Evolutionary conservation across 2,113 vertebrate genomes (phyloP), one percentile per base, ranked within the genome.

Genomic region (Tiliqua scincoides): DNA sequence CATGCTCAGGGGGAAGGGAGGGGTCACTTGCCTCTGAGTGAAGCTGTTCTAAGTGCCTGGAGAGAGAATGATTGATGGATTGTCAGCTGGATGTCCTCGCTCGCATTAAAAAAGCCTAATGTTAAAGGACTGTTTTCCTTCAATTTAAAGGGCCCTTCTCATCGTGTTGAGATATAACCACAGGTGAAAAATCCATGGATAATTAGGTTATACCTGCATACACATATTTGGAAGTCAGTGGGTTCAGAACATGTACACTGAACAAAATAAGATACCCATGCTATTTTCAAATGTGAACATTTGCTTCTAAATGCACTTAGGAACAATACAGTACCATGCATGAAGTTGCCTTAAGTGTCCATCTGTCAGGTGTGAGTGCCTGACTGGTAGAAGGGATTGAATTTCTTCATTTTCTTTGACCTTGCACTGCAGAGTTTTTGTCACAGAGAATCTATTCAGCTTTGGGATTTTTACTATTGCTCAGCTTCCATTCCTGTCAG

Each of bases 381-480:
- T 48, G 43, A 65, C 12, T 85, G 84, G n/a, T 70, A 54, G n/a
- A 81, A 81, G 18, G 43, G 21, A 43, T 43, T 61, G 40, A 62
- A 62, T 73, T 73, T 83, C 12, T 40, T 25, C 14, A 40, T 5
- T 14, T 59, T 81, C 32, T 37, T 87, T 43, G 52, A 94, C 87
- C 84, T 85, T 87, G 85, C 87, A 89, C 89, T 89, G 88, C 20
- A 0, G 88, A 77, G 85, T 76, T 89, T 68, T 67, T 88, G 86
- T 71, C 72, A 86, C 84, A 71, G 77, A 59, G 83, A 88, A 94
- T 84, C 78, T 48, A n/a, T 61, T 25, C 82, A 37, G 79, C 65
- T 88, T 85, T 87, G 54, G 88, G 89, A 88, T 72, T 48, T 83
- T 75, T 87, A 92, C 79, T 82, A 59, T 68, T 72, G 91, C 84